A percentile compares a stretch with the other conserved stretches of the same genome.
Conservation (phyloP, 2,797 vertebrate species). For the Cossypha dichroa region DNA sequence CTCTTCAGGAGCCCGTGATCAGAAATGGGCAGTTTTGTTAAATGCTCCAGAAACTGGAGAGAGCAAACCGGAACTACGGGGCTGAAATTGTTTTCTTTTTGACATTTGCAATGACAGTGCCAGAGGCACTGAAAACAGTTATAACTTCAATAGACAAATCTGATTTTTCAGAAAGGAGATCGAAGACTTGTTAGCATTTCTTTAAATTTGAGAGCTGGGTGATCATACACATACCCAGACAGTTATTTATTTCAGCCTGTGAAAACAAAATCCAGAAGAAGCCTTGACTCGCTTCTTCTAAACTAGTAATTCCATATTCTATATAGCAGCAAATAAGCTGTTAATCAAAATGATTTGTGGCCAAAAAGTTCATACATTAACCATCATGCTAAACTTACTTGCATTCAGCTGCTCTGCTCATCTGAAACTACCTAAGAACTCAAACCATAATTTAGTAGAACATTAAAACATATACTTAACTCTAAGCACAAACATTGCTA, state of each 20-base stretch:
- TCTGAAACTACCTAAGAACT: not conserved
- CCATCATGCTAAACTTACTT: not conserved
- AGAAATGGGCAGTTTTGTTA: conserved; percentile 62
- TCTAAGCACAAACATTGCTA: not conserved
- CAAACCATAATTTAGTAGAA: not conserved
- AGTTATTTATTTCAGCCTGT: not conserved
- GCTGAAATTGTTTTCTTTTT: not conserved
- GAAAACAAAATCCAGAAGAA: conserved; percentile 2
- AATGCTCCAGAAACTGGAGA: conserved; percentile 33
- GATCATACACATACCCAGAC: not conserved
- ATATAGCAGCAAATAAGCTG: not conserved
- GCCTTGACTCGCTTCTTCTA: not conserved
- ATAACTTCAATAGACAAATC: not conserved
- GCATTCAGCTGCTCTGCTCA: not conserved
- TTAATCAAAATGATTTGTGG: not conserved
- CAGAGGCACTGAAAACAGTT: not conserved
- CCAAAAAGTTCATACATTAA: not conserved
- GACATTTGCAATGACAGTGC: not conserved
- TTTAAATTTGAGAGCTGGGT: not conserved
- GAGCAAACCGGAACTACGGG: conserved; percentile 10
- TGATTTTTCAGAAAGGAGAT: not conserved
- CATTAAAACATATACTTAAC: not conserved
- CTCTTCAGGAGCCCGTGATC: conserved; percentile 79
- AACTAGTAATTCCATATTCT: not conserved
- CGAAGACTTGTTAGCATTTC: not conserved